These are phyloP conservation scores for Grallaria varia DNA, from an alignment of 2,113 vertebrate species.

Conservation along the genomic window DNA sequence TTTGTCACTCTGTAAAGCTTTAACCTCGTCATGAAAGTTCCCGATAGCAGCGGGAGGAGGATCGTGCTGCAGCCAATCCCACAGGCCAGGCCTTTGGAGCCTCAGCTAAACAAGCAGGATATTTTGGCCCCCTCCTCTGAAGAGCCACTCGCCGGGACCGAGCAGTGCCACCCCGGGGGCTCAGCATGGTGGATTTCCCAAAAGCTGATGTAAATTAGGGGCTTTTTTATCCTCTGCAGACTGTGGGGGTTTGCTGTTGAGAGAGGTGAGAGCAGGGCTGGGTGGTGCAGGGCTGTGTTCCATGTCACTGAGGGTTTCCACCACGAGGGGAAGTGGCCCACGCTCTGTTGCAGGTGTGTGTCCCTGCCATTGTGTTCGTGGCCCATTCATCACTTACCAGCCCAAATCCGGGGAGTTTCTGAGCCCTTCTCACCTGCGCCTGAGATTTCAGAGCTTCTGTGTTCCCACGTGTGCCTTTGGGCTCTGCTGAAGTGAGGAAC, in stretches of 20 bases:
- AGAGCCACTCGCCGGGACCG: too few relatives aligned
- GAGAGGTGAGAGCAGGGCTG: not conserved
- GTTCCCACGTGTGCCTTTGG: not conserved
- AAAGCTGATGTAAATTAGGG: not conserved
- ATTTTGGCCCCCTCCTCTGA: not conserved
- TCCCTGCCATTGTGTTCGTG: not conserved
- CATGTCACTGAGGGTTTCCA: not conserved
- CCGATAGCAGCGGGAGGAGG: constrained; percentile 47
- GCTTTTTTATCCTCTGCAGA: not conserved
- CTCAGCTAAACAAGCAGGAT: not conserved
- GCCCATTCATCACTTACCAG: not conserved
- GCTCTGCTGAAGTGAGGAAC: too few relatives aligned
- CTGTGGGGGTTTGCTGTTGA: not conserved
- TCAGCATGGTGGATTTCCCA: not conserved
- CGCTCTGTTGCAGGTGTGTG: not conserved
- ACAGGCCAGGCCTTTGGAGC: rapidly evolving
- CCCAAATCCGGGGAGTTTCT: not conserved
- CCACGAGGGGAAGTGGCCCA: not conserved
- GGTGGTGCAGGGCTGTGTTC: not conserved
- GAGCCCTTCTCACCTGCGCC: not conserved
- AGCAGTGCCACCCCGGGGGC: not conserved
- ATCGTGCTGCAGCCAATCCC: constrained; percentile 13
- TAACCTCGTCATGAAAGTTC: constrained; percentile 45
- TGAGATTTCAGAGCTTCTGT: not conserved
- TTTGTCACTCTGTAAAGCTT: constrained; percentile 64